A percentile compares a stretch with the other conserved stretches of the same genome.
Conservation (phyloP, 2,888 invertebrate genomes). For the Sturmia bella region DNA sequence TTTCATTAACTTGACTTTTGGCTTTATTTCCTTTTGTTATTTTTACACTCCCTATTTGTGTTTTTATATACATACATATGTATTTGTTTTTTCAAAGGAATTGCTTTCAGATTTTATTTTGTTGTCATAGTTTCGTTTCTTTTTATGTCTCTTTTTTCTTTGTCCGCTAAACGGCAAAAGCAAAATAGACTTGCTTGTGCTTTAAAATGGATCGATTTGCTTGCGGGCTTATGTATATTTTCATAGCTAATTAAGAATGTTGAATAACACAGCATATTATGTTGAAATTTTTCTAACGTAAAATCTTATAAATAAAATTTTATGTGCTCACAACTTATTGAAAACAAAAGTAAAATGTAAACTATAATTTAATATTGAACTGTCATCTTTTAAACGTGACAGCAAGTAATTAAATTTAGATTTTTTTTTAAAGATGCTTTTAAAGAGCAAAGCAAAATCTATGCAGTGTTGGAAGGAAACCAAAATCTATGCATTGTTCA, state of each 20-base stretch:
- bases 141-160: constrained; percentile 23
- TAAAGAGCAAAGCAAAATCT: too few relatives aligned
- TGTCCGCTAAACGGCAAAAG: constrained; percentile 28
- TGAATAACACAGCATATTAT: constrained; percentile 53
- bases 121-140: constrained; percentile 56
- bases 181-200: constrained; percentile 39
- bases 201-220: not conserved
- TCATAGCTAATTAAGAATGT: constrained; percentile 64
- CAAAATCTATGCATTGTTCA: too few relatives aligned
- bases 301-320: constrained; percentile 31
- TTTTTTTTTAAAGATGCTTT: too few relatives aligned
- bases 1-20: constrained; percentile 55
- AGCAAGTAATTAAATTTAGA: too few relatives aligned
- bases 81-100: constrained; percentile 19
- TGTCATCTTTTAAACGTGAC: too few relatives aligned
- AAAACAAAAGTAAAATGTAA: not conserved
- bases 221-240: constrained; percentile 8
- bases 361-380: too few relatives aligned
- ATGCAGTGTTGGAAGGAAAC: too few relatives aligned
- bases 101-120: constrained; percentile 52
- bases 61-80: not conserved
- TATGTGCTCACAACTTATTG: not conserved
- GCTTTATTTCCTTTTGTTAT: constrained; percentile 55
- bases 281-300: constrained; percentile 48
- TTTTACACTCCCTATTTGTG: constrained; percentile 4